phyloP scores from a whole-genome alignment of 1,140 invertebrate species.

The Diorhabda sublineata region DNA sequence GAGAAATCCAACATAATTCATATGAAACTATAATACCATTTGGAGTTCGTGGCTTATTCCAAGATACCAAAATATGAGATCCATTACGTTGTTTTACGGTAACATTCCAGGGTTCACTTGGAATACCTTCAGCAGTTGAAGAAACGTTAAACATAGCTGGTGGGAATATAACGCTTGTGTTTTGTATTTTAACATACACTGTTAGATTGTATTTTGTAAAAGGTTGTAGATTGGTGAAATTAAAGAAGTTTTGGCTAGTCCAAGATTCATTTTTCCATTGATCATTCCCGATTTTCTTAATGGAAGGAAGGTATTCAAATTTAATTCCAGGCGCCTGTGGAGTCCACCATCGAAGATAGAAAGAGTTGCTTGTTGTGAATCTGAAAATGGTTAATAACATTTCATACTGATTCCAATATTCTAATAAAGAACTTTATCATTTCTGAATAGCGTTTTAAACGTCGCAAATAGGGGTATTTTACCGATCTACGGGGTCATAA shows the following conservation, averaged over 20 bases:
- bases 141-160: slow-evolving; percentile 58
- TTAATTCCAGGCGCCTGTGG: slow-evolving; percentile 39
- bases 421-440: no score
- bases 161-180: slow-evolving; percentile 50
- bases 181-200: slow-evolving; percentile 63
- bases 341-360: slow-evolving; percentile 58
- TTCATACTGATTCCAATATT: no score
- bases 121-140: slow-evolving; percentile 61
- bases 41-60: slow-evolving; percentile 60
- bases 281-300: slow-evolving; percentile 41
- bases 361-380: slow-evolving; percentile 49
- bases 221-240: slow-evolving; percentile 62
- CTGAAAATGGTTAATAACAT: slow-evolving; percentile 14
- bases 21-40: slow-evolving; percentile 64
- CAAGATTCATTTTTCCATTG: slow-evolving; percentile 58
- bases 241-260: slow-evolving; percentile 52
- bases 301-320: slow-evolving; percentile 62
- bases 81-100: slow-evolving; percentile 60
- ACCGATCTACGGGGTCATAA: no score
- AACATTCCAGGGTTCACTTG: slow-evolving; percentile 62
- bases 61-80: slow-evolving; percentile 60
- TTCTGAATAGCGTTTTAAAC: no score
- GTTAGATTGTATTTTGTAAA: slow-evolving; percentile 74
- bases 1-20: slow-evolving; percentile 52
- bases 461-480: no score